A percentile compares a stretch with the other conserved stretches of the same genome.
These are phyloP conservation scores for Onychostoma macrolepis DNA, from an alignment of 2,113 vertebrate species.

Conservation along the genomic window DNA sequence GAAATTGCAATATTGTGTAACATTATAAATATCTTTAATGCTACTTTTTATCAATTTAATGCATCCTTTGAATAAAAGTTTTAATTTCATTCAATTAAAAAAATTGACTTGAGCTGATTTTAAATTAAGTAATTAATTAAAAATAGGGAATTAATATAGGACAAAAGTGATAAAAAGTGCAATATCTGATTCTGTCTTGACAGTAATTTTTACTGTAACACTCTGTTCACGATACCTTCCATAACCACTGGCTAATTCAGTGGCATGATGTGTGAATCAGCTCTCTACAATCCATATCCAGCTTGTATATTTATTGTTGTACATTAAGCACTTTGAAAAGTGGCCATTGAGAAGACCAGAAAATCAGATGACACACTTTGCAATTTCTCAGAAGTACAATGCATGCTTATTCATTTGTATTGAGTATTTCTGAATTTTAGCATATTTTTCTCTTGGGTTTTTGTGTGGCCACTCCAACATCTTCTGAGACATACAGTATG, in stretches of 20 bases:
- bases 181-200: background rate
- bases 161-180: background rate
- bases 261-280: background rate
- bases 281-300: background rate
- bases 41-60: no score
- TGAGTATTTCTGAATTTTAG: background rate
- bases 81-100: no score
- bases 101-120: no score
- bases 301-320: background rate
- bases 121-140: no score
- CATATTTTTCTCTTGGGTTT: background rate
- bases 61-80: no score
- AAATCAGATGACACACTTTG: background rate
- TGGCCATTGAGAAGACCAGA: background rate
- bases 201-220: no score
- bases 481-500: background rate
- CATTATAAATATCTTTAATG: no score
- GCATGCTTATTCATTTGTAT: background rate
- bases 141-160: background rate
- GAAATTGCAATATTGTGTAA: no score
- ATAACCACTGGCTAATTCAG: no score
- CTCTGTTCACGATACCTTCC: no score
- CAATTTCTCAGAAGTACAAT: background rate
- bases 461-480: background rate
- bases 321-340: background rate